A percentile compares a stretch with the other conserved stretches of the same genome.
Evolutionary conservation across 2,888 invertebrate species (phyloP).

Genomic region (Acanthosepion lycidas): DNA sequence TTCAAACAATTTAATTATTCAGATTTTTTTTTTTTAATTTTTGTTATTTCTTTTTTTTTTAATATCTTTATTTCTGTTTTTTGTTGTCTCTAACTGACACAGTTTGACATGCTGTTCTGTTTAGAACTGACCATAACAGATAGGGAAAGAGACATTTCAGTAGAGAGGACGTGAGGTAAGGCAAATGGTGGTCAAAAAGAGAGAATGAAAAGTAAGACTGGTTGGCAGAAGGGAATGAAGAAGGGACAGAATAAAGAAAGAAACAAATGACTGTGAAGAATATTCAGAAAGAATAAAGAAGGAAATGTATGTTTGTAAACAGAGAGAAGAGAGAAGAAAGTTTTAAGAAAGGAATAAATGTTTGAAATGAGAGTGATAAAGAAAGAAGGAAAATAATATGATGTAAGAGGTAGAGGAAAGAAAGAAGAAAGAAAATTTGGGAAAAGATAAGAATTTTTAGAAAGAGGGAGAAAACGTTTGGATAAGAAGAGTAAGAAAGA

Average conservation of each 20-base stretch:
- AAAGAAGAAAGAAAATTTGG: background rate
- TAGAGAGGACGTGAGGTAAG: background rate
- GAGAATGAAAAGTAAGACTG: background rate
- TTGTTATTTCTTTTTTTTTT: background rate
- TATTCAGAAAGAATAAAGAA: background rate
- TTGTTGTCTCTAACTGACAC: background rate
- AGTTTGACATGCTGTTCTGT: background rate
- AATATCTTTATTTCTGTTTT: background rate
- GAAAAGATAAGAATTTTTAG: background rate
- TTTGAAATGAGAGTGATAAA: too few species aligned
- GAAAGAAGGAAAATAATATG: too few species aligned
- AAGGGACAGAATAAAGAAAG: background rate
- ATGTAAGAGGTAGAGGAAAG: background rate
- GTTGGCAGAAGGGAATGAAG: background rate
- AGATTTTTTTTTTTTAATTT: background rate
- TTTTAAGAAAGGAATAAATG: background rate
- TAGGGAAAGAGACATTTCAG: background rate
- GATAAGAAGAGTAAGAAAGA: background rate
- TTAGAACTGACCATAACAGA: background rate
- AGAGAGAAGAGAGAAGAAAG: too few species aligned
- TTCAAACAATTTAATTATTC: background rate
- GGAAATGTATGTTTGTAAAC: background rate
- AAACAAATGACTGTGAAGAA: background rate
- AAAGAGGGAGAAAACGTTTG: background rate
- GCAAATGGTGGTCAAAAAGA: background rate